Base-by-base conservation (phyloP, 2,888 invertebrate genomes). In the Dromius quadrimaculatus region DNA sequence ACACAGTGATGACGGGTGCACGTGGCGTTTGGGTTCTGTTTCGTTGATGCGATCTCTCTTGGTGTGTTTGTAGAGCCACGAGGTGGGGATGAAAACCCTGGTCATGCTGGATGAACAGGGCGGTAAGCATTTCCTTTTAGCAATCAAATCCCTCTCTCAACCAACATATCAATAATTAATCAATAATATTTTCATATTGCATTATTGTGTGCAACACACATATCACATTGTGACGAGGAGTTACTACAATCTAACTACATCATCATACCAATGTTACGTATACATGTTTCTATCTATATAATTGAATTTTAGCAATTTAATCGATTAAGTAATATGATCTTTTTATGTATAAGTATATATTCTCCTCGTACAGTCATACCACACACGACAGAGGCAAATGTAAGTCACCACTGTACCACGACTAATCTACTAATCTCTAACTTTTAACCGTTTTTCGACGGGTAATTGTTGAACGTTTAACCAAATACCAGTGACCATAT, bases 71-170 rank as follows among this genome's bases (percentile, higher is more conserved):
- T 93, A 98, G 97, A 96, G 97, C 90, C 97, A 97, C 91, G 97
- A 98, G 90, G 97, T 97, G 87, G 97, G 97, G 87, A 98, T 98
- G 92, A 94, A 95, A 90, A 94, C 97, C 88, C 93, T 98, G 89
- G 97, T 98, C 87, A 97, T 97, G 92, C 92, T 98, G 92, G 98
- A 98, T 91, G 97, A 98, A 89, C 98, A 98, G 93, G 98, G 97
- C 93, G 97, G 97, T 97, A 94, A 95, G 95, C 90, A 90, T 89
- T 86, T 85, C 85, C 76, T 78, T 62, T 62, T 70, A 70, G 70
- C 47, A 70, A 61, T 57, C 66, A 65, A 47, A 54, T 57, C 66
- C 57, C 64, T 47, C 47, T 34, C 47, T 64, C 36, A 59, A 57
- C 43, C 32, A 38, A 68, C 41, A 68, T 41, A 19, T 66, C 34